A percentile compares a stretch with the other conserved stretches of the same genome.
These are phyloP conservation scores for Lymantria monacha DNA, from an alignment of 2,888 invertebrate genomes.

Conservation along the genomic window DNA sequence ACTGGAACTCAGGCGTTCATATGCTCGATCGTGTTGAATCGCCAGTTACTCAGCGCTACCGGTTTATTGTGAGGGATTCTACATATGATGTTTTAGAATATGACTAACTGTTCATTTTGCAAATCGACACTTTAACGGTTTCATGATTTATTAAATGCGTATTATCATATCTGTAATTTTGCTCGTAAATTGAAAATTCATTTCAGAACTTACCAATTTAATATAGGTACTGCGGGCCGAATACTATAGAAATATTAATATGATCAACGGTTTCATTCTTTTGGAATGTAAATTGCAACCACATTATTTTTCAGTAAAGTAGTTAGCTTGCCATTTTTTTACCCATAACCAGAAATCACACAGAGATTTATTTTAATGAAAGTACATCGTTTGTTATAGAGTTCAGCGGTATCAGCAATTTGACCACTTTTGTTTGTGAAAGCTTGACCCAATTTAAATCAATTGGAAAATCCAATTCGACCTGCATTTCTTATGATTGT, in stretches of 20 bases:
- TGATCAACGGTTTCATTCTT: not conserved
- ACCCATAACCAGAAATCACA: too few species aligned
- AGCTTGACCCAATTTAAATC: conserved; percentile 72
- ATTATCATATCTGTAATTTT: not conserved
- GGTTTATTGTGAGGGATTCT: conserved; percentile 33
- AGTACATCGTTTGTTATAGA: conserved; percentile 49
- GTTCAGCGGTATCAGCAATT: conserved; percentile 55
- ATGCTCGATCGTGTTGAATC: conserved; percentile 49
- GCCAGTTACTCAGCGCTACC: conserved; percentile 44
- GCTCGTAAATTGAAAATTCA: not conserved
- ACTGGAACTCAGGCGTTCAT: conserved; percentile 54
- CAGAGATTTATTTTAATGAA: conserved; percentile 40
- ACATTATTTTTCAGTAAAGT: conserved; percentile 16
- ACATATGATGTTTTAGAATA: conserved; percentile 41
- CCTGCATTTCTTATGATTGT: conserved; percentile 71
- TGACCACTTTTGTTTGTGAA: conserved; percentile 66
- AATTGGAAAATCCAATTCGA: conserved; percentile 73
- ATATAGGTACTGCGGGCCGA: not conserved
- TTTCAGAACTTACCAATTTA: not conserved
- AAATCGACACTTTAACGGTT: conserved; percentile 15
- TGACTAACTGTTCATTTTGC: conserved; percentile 26
- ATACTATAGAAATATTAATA: not conserved
- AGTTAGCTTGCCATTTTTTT: conserved; percentile 25
- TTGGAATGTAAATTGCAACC: conserved; percentile 13
- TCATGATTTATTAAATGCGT: conserved; percentile 1